These are phyloP conservation scores for Monochamus saltuarius DNA, from an alignment of 1,140 invertebrate species.

Conservation along the genomic window DNA sequence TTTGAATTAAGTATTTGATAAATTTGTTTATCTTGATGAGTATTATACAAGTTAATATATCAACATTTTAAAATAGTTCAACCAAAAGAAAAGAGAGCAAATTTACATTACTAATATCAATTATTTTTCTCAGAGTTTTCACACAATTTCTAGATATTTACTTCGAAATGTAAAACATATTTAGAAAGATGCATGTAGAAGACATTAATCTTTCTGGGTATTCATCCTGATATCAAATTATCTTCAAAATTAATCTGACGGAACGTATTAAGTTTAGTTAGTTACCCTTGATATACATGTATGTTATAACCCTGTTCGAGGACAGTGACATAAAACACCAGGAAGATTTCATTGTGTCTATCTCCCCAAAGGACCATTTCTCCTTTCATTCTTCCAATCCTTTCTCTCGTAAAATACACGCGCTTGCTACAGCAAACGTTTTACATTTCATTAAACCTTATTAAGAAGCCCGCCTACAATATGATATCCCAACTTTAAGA, in stretches of 20 bases:
- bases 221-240: constrained; percentile 18
- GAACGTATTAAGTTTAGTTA: constrained; percentile 27
- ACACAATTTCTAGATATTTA: too few species aligned
- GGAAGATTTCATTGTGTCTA: constrained; percentile 21
- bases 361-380: constrained; percentile 29
- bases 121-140: too few species aligned
- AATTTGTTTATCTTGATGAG: too few species aligned
- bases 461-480: constrained; percentile 4
- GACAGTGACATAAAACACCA: constrained; percentile 27
- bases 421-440: constrained; percentile 29
- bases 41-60: too few species aligned
- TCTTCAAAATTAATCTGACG: constrained; percentile 13
- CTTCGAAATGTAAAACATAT: too few species aligned
- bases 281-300: constrained; percentile 16
- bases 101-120: too few species aligned
- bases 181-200: too few species aligned
- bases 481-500: neutral
- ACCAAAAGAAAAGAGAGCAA: too few species aligned
- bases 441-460: constrained; percentile 36
- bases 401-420: constrained; percentile 34
- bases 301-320: constrained; percentile 26
- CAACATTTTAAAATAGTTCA: too few species aligned
- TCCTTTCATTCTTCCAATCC: constrained; percentile 31
- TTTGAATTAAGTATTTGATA: too few species aligned
- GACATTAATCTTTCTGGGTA: too few species aligned